phyloP scores from a whole-genome alignment of 2,888 invertebrate genomes.

The Axea sp. region DNA sequence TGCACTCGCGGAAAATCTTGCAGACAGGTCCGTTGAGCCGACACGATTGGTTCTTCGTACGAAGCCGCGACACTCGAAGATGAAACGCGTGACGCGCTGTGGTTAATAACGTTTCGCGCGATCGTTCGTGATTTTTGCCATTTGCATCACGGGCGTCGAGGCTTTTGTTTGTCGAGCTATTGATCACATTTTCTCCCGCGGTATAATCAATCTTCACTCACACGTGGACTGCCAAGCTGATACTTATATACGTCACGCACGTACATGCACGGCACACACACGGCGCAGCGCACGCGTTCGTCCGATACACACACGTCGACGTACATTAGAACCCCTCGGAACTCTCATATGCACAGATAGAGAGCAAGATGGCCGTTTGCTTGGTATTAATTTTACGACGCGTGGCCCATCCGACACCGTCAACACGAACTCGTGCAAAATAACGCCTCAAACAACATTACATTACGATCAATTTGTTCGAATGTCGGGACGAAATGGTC shows the following conservation, averaged over 20 bases:
- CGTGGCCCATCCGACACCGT: conserved; percentile 56
- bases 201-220: conserved; percentile 79
- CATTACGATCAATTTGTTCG: conserved; percentile 3
- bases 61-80: conserved; percentile 1
- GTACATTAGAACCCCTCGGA: conserved; percentile 66
- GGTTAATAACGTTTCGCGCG: conserved; percentile 2
- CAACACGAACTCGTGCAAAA: conserved; percentile 11
- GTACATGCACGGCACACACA: conserved; percentile 45
- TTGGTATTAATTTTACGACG: conserved; percentile 76
- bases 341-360: conserved; percentile 53
- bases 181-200: conserved; percentile 79
- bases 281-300: conserved; percentile 53
- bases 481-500: neutral
- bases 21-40: too few species aligned
- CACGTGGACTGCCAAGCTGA: conserved; percentile 68
- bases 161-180: conserved; percentile 78
- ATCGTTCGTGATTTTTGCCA: conserved; percentile 74
- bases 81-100: neutral
- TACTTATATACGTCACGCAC: conserved; percentile 67
- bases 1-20: too few species aligned
- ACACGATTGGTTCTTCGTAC: too few species aligned
- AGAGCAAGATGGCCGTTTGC: conserved; percentile 75
- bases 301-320: conserved; percentile 64
- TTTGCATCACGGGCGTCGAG: conserved; percentile 74
- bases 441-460: conserved; percentile 7